Conservation (phyloP, 2,113 vertebrate genomes). For the Leucopsar rothschildi region DNA sequence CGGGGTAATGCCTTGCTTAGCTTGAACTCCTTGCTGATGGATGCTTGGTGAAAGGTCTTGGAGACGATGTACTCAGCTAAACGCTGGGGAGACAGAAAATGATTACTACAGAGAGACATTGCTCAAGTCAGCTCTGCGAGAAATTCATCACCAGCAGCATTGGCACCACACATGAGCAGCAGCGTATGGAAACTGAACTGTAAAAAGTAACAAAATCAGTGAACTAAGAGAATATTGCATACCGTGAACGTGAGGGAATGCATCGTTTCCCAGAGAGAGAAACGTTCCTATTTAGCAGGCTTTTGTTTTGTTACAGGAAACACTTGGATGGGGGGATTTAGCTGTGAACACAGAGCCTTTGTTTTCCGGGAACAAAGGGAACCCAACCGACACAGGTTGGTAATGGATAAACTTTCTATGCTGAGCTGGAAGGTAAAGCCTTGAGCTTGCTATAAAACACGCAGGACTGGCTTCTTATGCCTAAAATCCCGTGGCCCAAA, state of each 20-base stretch:
- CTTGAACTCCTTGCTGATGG: constrained; percentile 23
- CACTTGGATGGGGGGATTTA: not conserved
- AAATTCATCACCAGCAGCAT: constrained; percentile 58
- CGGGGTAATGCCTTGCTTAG: constrained; percentile 5
- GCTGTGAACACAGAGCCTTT: constrained; percentile 11
- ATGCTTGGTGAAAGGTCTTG: constrained; percentile 36
- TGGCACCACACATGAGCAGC: constrained; percentile 52
- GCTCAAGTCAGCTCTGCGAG: constrained; percentile 62
- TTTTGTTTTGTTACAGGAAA: constrained; percentile 3
- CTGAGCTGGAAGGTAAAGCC: not conserved
- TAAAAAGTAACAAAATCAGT: constrained; percentile 50
- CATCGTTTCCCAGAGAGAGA: constrained; percentile 33
- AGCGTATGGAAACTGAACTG: constrained; percentile 51
- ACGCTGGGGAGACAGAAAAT: constrained; percentile 49
- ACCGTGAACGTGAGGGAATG: not conserved
- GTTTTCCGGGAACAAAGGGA: constrained; percentile 11
- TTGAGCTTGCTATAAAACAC: not conserved
- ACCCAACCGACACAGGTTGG: not conserved
- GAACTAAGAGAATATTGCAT: constrained; percentile 27
- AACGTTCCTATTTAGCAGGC: not conserved
- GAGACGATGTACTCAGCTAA: constrained; percentile 40
- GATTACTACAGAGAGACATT: constrained; percentile 42
- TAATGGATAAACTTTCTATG: not conserved
- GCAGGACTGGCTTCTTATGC: not conserved
- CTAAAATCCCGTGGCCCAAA: not conserved